Percentiles rank a stretch among this genome's conserved stretches.
phyloP scores from a whole-genome alignment of 92 coral and sea anemone species.

The Parazoanthus darwini region DNA sequence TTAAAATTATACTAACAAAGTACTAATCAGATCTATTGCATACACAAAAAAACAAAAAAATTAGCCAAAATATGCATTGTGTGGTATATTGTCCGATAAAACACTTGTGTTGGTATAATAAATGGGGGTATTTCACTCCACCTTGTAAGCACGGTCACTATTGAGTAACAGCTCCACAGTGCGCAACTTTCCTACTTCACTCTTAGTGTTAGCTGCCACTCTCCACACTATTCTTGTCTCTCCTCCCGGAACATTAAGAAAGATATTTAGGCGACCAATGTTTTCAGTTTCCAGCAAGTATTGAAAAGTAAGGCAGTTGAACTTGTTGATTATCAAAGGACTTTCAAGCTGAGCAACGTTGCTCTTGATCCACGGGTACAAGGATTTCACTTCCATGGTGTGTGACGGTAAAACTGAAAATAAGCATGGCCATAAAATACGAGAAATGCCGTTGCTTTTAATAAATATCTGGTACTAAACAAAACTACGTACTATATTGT shows the following conservation, averaged over 20 bases:
- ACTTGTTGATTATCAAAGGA: conserved; percentile 17
- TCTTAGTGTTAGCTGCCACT: conserved; percentile 14
- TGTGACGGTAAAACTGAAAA: not conserved
- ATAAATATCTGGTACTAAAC: too few relatives aligned
- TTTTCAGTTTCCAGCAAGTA: conserved; percentile 21
- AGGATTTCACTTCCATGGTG: conserved; percentile 1
- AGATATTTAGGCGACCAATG: conserved; percentile 26
- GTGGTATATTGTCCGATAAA: too few relatives aligned
- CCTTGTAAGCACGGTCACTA: conserved; percentile 23
- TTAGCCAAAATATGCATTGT: too few relatives aligned
- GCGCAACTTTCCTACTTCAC: conserved; percentile 2
- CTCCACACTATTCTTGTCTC: conserved; percentile 2
- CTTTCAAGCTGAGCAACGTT: not conserved
- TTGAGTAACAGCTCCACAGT: not conserved
- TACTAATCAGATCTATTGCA: too few relatives aligned
- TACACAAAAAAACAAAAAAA: too few relatives aligned
- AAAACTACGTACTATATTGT: too few relatives aligned
- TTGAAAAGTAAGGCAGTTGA: conserved; percentile 19
- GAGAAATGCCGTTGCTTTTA: too few relatives aligned
- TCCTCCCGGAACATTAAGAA: not conserved
- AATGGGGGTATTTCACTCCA: not conserved
- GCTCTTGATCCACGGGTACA: not conserved
- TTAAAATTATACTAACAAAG: too few relatives aligned
- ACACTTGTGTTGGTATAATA: too few relatives aligned
- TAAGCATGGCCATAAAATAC: not conserved